These are phyloP conservation scores for Cheilosia vulpina DNA, from an alignment of 2,888 invertebrate species.

Conservation along the genomic window DNA sequence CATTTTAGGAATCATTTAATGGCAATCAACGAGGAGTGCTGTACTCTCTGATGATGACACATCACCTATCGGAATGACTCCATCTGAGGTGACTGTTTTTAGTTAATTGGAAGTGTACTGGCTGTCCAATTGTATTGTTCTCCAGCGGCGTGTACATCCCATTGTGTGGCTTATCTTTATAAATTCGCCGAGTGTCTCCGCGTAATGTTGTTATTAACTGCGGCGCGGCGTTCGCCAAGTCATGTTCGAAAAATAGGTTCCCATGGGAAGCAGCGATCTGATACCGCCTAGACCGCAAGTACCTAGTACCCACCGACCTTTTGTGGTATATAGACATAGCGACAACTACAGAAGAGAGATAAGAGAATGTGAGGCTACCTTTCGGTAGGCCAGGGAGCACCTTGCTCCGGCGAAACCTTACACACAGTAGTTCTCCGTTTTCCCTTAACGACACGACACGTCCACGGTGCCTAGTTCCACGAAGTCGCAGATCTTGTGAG, in stretches of 20 bases:
- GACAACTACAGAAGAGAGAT: conserved; percentile 24
- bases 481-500: conserved; percentile 72
- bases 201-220: conserved; percentile 72
- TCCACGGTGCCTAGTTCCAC: conserved; percentile 58
- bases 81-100: conserved; percentile 55
- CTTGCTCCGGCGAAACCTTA: conserved; percentile 59
- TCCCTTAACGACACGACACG: conserved; percentile 43
- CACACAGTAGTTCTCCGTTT: conserved; percentile 58
- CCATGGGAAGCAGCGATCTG: conserved; percentile 70
- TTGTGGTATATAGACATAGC: conserved; percentile 60
- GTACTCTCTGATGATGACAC: conserved; percentile 72
- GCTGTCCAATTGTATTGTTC: conserved; percentile 71
- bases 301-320: conserved; percentile 73
- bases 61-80: conserved; percentile 71
- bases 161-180: conserved; percentile 68
- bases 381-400: conserved; percentile 40
- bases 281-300: conserved; percentile 68
- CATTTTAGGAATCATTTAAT: conserved; percentile 72
- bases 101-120: conserved; percentile 70
- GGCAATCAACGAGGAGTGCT: conserved; percentile 65
- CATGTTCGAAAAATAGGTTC: conserved; percentile 51
- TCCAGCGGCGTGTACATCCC: conserved; percentile 49
- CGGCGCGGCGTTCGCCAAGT: conserved; percentile 37
- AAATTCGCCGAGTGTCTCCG: conserved; percentile 32
- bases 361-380: conserved; percentile 41